Evolutionary conservation across 2,888 invertebrate species (phyloP).

Genomic region (Electrophaes corylata): DNA sequence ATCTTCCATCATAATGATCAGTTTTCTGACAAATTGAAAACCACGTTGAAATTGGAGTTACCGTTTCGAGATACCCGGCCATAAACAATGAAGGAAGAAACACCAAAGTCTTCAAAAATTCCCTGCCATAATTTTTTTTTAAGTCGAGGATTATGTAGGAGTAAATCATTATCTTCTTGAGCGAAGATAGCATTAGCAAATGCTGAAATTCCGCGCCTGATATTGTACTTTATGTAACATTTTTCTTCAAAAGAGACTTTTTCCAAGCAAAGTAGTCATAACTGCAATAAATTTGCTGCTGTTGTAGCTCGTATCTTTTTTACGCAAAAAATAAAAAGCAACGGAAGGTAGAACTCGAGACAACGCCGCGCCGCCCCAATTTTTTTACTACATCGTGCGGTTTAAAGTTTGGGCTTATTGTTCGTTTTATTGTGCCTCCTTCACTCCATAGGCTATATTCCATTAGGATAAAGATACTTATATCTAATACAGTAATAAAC

Average conservation of each 20-base stretch:
- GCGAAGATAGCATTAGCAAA: slow-evolving; percentile 11
- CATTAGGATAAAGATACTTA: slow-evolving; percentile 34
- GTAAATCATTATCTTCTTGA: slow-evolving; percentile 4
- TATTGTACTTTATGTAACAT: slow-evolving; percentile 19
- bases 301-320: slow-evolving; percentile 23
- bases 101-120: not conserved
- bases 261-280: slow-evolving; percentile 26
- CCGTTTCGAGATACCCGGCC: no score
- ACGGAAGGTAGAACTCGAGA: slow-evolving; percentile 14
- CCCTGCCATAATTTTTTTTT: no score
- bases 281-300: slow-evolving; percentile 27
- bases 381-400: slow-evolving; percentile 27
- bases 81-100: no score
- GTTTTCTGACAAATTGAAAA: no score
- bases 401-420: slow-evolving; percentile 29
- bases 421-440: slow-evolving; percentile 25
- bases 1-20: no score
- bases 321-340: slow-evolving; percentile 24
- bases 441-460: slow-evolving; percentile 17
- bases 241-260: slow-evolving; percentile 26
- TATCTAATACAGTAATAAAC: slow-evolving; percentile 43
- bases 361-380: slow-evolving; percentile 10
- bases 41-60: no score
- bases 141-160: no score
- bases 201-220: slow-evolving; percentile 7